Percentiles rank a stretch among this genome's conserved stretches.
These are phyloP conservation scores for Kryptolebias marmoratus DNA, from an alignment of 2,113 vertebrate genomes.

Conservation along the genomic window DNA sequence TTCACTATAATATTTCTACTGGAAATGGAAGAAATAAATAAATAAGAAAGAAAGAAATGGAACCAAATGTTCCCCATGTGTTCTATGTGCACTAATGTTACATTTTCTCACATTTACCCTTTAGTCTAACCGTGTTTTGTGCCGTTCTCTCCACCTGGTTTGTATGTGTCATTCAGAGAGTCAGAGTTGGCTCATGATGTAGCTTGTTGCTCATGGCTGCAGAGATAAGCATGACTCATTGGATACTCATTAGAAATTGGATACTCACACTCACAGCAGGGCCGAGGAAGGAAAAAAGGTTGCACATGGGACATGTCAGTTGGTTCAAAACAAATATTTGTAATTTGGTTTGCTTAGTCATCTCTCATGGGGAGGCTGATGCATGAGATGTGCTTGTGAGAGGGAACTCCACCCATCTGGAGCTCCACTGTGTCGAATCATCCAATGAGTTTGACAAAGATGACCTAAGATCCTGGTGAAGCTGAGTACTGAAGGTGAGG, in stretches of 20 bases:
- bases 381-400: background rate
- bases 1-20: too few relatives aligned
- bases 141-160: background rate
- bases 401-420: constrained; percentile 11
- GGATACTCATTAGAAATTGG: background rate
- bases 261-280: constrained; percentile 10
- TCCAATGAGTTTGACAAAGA: background rate
- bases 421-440: constrained; percentile 7
- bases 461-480: constrained; percentile 1
- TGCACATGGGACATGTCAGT: background rate
- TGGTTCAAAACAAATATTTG: constrained; percentile 20
- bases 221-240: constrained; percentile 31
- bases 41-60: too few relatives aligned
- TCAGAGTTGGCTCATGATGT: constrained; percentile 3
- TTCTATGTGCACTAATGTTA: too few relatives aligned
- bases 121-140: too few relatives aligned
- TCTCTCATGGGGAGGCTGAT: constrained; percentile 7
- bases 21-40: too few relatives aligned
- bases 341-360: constrained; percentile 11
- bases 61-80: too few relatives aligned
- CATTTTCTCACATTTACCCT: too few relatives aligned
- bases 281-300: background rate
- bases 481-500: background rate
- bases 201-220: constrained; percentile 3
- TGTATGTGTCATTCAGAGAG: background rate